Percentiles rank a stretch among this genome's conserved stretches.
These are phyloP conservation scores for Nephila pilipes DNA, from an alignment of 1,140 invertebrate genomes.

Conservation along the genomic window DNA sequence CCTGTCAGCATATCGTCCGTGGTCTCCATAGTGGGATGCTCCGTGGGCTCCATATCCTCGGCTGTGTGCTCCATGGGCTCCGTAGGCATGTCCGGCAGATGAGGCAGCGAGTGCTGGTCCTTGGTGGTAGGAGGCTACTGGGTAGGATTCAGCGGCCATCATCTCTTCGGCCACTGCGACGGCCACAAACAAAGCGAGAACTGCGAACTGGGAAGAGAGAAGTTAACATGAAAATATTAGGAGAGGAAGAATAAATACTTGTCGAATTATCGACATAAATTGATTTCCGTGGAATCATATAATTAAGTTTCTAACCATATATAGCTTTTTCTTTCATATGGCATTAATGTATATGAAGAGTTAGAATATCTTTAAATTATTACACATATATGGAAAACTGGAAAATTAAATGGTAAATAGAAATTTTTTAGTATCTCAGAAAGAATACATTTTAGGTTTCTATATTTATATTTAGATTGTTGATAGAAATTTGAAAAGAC, in stretches of 20 bases:
- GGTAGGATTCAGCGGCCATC: conserved; percentile 71
- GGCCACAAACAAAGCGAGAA: conserved; percentile 69
- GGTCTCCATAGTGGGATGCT: conserved; percentile 61
- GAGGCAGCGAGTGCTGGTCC: conserved; percentile 52
- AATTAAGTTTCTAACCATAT: too few relatives aligned
- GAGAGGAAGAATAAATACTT: background rate
- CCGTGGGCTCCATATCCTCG: conserved; percentile 65
- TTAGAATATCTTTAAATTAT: too few relatives aligned
- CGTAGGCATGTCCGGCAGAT: conserved; percentile 67
- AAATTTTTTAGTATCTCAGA: too few relatives aligned
- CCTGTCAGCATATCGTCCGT: conserved; percentile 68
- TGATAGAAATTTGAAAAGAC: too few relatives aligned
- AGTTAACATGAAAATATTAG: background rate
- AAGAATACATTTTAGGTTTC: too few relatives aligned
- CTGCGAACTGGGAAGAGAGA: conserved; percentile 35
- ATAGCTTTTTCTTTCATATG: too few relatives aligned
- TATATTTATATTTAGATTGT: too few relatives aligned
- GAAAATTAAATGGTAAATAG: too few relatives aligned
- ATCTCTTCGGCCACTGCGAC: conserved; percentile 70
- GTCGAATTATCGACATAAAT: too few relatives aligned
- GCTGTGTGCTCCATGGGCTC: conserved; percentile 61
- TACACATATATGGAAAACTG: too few relatives aligned
- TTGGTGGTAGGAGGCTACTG: conserved; percentile 60
- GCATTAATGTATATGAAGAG: too few relatives aligned
- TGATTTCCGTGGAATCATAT: too few relatives aligned